Conservation (phyloP, 2,888 invertebrate genomes). For the Tetragonisca angustula region DNA sequence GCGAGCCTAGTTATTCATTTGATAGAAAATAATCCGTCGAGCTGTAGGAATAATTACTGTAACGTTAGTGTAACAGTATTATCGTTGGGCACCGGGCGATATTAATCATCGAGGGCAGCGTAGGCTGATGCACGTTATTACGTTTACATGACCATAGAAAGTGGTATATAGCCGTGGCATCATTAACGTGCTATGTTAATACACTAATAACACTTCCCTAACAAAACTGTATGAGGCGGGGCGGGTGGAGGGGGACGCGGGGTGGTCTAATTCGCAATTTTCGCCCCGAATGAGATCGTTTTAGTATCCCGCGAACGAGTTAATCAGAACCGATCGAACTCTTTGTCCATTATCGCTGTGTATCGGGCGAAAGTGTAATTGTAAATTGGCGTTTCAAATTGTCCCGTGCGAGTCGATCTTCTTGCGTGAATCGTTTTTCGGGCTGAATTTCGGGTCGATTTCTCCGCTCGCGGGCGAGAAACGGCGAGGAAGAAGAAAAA, state of each 20-base stretch:
- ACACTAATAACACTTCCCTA: constrained; percentile 44
- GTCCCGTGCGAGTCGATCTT: constrained; percentile 24
- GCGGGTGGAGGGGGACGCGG: not conserved
- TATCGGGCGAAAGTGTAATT: not conserved
- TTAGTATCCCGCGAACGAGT: not conserved
- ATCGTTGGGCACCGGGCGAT: constrained; percentile 54
- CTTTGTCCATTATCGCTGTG: not conserved
- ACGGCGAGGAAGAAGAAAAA: too few relatives aligned
- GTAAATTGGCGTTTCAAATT: constrained; percentile 18
- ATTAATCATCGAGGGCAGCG: constrained; percentile 62
- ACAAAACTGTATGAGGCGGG: constrained; percentile 49
- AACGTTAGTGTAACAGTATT: constrained; percentile 68
- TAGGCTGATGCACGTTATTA: constrained; percentile 60
- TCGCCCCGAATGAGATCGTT: constrained; percentile 21
- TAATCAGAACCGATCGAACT: constrained; percentile 14
- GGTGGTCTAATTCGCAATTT: constrained; percentile 43
- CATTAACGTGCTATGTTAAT: constrained; percentile 55
- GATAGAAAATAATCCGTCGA: constrained; percentile 65
- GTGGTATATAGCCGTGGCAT: constrained; percentile 41
- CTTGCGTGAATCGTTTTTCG: not conserved
- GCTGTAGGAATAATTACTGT: constrained; percentile 63
- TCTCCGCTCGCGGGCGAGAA: not conserved
- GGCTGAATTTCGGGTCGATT: not conserved
- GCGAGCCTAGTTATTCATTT: constrained; percentile 59
- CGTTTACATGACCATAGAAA: constrained; percentile 61